Evolutionary conservation across 2,888 invertebrate species (phyloP).

Genomic region (Stomorhina lunata): DNA sequence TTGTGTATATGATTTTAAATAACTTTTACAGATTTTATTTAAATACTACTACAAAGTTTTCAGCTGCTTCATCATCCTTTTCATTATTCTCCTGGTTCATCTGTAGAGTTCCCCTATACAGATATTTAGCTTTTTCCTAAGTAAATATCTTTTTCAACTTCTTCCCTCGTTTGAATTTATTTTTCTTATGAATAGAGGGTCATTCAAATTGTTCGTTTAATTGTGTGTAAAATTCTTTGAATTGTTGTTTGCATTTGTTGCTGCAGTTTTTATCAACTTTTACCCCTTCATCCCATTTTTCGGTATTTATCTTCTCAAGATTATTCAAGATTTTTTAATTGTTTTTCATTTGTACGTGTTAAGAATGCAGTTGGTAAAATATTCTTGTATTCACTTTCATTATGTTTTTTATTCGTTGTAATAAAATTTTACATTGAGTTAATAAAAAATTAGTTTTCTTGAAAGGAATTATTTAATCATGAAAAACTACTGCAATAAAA

Average conservation of each 20-base stretch:
- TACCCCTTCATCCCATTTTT: conserved; percentile 9
- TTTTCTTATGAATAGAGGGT: neutral
- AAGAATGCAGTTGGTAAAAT: conserved; percentile 25
- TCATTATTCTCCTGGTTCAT: no score
- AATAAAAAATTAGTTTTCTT: neutral
- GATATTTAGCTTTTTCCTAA: neutral
- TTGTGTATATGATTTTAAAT: no score
- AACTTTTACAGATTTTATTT: no score
- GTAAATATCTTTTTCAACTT: neutral
- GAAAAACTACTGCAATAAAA: neutral
- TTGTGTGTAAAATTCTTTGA: conserved; percentile 45
- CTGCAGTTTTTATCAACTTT: neutral
- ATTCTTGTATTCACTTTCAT: neutral
- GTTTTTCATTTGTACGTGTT: neutral
- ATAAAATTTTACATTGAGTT: conserved; percentile 13
- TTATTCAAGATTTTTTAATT: conserved; percentile 33
- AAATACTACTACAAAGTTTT: no score
- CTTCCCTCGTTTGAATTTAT: neutral
- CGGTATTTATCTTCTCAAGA: conserved; percentile 3
- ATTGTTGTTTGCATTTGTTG: conserved; percentile 20
- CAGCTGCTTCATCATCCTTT: no score
- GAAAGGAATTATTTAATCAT: neutral
- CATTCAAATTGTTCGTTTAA: conserved; percentile 41
- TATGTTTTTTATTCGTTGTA: neutral
- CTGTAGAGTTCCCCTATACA: no score